Conservation (phyloP, 2,888 invertebrate species). For the Apamea epomidion region DNA sequence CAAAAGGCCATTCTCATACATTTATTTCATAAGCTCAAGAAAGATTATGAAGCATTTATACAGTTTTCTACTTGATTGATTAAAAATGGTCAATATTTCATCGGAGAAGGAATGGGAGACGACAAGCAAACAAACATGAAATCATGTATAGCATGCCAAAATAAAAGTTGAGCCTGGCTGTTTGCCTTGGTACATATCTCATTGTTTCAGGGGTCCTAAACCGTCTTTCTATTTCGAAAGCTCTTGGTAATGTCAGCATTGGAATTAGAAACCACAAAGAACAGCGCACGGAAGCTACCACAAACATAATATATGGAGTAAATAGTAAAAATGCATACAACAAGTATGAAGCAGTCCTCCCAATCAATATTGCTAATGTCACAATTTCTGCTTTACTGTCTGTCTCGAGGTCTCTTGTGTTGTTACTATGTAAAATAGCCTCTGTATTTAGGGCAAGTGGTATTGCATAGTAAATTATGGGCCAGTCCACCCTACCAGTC, state of each 20-base stretch:
- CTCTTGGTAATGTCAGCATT: conserved; percentile 95
- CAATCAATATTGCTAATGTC: conserved; percentile 98
- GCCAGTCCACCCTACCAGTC: conserved; percentile 97
- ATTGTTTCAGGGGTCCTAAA: conserved; percentile 95
- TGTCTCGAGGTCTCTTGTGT: conserved; percentile 97
- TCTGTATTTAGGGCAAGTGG: conserved; percentile 98
- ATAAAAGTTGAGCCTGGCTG: conserved; percentile 97
- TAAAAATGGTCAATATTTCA: conserved; percentile 62
- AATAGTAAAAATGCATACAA: conserved; percentile 97
- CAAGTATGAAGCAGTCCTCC: conserved; percentile 97
- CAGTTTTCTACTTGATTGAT: conserved; percentile 1
- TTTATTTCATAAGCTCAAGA: conserved; percentile 44
- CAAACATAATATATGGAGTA: conserved; percentile 97
- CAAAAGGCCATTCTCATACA: conserved; percentile 35
- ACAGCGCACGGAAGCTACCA: conserved; percentile 95
- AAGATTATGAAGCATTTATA: conserved; percentile 35
- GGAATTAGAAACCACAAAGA: conserved; percentile 97
- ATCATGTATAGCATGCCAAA: conserved; percentile 97
- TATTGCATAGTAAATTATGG: conserved; percentile 97
- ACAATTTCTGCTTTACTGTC: conserved; percentile 97
- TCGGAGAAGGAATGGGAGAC: conserved; percentile 90
- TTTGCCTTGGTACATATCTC: conserved; percentile 95
- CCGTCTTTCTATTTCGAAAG: conserved; percentile 97
- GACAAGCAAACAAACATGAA: conserved; percentile 93
- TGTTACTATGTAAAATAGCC: conserved; percentile 98